Percentiles rank a stretch among this genome's conserved stretches.
phyloP scores from a whole-genome alignment of 2,888 invertebrate species.

The Itoplectis maculator region DNA sequence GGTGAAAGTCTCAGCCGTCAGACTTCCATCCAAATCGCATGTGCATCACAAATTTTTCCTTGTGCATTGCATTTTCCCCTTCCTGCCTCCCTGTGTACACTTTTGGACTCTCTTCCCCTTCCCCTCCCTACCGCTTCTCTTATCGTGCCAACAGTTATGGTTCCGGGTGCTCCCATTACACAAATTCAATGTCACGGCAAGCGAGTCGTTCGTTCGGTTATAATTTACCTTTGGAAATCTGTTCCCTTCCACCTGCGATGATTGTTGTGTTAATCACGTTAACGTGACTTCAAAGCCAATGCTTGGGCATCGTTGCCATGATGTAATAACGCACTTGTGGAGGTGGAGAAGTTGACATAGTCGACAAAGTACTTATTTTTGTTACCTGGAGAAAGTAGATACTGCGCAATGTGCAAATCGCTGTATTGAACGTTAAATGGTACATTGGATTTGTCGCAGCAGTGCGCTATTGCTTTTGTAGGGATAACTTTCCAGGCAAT shows the following conservation, averaged over 20 bases:
- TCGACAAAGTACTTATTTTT: not conserved
- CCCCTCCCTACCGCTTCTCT: not conserved
- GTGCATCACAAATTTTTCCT: not conserved
- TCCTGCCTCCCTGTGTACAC: not conserved
- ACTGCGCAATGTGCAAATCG: not conserved
- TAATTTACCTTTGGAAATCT: not conserved
- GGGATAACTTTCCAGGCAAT: not conserved
- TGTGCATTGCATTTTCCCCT: not conserved
- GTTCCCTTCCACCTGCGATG: not conserved
- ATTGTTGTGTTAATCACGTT: no score
- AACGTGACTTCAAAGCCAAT: no score
- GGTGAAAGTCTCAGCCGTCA: no score
- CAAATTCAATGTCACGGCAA: conserved; percentile 11
- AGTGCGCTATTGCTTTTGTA: not conserved
- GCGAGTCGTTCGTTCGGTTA: not conserved
- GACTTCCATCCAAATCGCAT: no score
- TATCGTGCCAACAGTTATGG: not conserved
- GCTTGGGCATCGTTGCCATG: no score
- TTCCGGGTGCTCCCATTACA: conserved; percentile 18
- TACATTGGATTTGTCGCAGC: not conserved
- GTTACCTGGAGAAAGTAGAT: not conserved
- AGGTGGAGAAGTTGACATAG: no score
- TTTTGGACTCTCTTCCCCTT: not conserved
- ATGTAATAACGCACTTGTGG: not conserved
- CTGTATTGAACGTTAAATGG: not conserved